Evolutionary conservation across 2,888 invertebrate species (phyloP).

Genomic region (Caenorhabditis angaria): DNA sequence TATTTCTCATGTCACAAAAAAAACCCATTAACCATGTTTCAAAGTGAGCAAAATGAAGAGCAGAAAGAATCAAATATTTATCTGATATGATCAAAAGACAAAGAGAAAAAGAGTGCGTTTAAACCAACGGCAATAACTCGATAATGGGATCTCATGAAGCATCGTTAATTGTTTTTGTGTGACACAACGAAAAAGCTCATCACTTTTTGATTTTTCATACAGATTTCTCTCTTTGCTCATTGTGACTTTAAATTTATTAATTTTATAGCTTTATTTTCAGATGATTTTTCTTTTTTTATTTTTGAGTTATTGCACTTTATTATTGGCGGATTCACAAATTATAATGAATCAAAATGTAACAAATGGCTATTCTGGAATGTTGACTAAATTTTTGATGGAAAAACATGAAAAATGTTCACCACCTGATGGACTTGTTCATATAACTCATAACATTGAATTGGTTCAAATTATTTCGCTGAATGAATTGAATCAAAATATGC

Average conservation of each 20-base stretch:
- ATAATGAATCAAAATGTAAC: slow-evolving; percentile 14
- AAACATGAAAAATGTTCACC: slow-evolving; percentile 60
- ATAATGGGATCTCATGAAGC: slow-evolving; percentile 34
- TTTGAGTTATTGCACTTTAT: not conserved
- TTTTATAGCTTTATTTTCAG: too few species aligned
- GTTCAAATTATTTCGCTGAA: slow-evolving; percentile 62
- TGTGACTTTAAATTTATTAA: too few species aligned
- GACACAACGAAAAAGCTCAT: not conserved
- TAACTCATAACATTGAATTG: slow-evolving; percentile 61
- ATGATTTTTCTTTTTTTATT: too few species aligned
- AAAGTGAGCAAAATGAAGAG: not conserved
- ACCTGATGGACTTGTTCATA: slow-evolving; percentile 59
- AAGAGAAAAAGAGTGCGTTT: slow-evolving; percentile 6
- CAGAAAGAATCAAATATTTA: slow-evolving; percentile 6
- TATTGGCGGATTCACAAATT: not conserved
- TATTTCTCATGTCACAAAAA: not conserved
- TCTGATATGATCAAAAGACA: not conserved
- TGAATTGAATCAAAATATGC: slow-evolving; percentile 62
- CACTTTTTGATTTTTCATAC: slow-evolving; percentile 1
- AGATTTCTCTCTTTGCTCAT: slow-evolving; percentile 38
- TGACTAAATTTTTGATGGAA: slow-evolving; percentile 48
- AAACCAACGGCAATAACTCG: slow-evolving; percentile 32
- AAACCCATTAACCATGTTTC: not conserved
- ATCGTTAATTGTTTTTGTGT: slow-evolving; percentile 41
- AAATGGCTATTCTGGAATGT: slow-evolving; percentile 14